Conservation (phyloP, 2,888 invertebrate genomes). For the Zelleria hepariella region DNA sequence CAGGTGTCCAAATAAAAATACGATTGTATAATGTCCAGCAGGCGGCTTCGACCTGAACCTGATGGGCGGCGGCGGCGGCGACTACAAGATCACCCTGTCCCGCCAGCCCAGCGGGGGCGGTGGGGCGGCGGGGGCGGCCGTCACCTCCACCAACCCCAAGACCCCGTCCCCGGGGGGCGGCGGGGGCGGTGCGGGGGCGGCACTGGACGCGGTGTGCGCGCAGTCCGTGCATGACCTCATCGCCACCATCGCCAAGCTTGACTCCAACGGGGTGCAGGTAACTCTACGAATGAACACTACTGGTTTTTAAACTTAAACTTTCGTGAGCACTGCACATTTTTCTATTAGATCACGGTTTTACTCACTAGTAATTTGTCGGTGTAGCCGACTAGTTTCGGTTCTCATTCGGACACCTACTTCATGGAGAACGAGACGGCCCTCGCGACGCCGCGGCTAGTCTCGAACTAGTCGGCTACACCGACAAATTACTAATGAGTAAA, state of each 20-base stretch:
- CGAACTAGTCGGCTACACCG: too few species aligned
- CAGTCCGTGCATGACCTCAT: slow-evolving; percentile 89
- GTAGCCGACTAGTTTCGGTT: too few species aligned
- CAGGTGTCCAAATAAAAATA: not conserved
- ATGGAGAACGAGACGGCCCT: too few species aligned
- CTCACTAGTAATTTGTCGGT: too few species aligned
- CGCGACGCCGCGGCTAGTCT: too few species aligned
- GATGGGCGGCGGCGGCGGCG: slow-evolving; percentile 37
- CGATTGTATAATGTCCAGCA: too few species aligned
- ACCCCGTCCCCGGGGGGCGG: slow-evolving; percentile 80
- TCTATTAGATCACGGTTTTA: too few species aligned
- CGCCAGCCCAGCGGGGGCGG: slow-evolving; percentile 28
- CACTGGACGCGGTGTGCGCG: slow-evolving; percentile 86
- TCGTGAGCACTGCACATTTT: too few species aligned
- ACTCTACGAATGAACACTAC: not conserved
- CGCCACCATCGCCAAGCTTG: slow-evolving; percentile 89
- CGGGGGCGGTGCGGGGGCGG: slow-evolving; percentile 48
- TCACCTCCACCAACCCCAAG: slow-evolving; percentile 87
- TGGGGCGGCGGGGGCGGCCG: slow-evolving; percentile 52
- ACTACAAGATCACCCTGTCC: slow-evolving; percentile 79
- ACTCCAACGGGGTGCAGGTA: slow-evolving; percentile 86
- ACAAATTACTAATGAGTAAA: too few species aligned
- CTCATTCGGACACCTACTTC: too few species aligned
- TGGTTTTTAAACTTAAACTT: too few species aligned
- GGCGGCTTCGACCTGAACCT: slow-evolving; percentile 7